Evolutionary conservation across 1,140 invertebrate species (phyloP).

Genomic region (Leptinotarsa lineolata): DNA sequence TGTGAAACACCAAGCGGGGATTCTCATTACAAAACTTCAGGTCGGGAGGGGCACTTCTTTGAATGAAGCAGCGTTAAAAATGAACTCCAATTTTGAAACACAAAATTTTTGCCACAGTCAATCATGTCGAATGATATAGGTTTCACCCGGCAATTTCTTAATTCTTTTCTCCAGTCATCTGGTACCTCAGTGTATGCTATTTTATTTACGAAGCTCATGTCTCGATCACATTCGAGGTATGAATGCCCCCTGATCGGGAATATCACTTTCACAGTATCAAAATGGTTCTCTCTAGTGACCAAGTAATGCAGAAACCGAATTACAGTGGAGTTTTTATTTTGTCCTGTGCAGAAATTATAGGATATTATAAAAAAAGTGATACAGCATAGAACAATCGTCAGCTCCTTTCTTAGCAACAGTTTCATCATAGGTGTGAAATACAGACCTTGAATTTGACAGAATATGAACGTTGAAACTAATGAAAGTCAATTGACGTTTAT

Average conservation of each 20-base stretch:
- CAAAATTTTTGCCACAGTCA: too few relatives aligned
- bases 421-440: conserved; percentile 29
- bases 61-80: too few relatives aligned
- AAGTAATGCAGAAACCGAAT: conserved; percentile 36
- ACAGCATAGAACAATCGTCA: conserved; percentile 23
- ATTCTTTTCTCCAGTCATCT: too few relatives aligned
- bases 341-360: conserved; percentile 32
- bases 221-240: too few relatives aligned
- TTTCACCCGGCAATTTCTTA: too few relatives aligned
- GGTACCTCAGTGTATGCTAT: too few relatives aligned
- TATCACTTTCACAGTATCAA: conserved; percentile 25
- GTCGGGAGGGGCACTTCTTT: too few relatives aligned
- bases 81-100: too few relatives aligned
- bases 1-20: conserved; percentile 18
- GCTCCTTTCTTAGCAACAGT: conserved; percentile 2
- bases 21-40: conserved; percentile 26
- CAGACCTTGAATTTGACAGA: conserved; percentile 13
- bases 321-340: conserved; percentile 37
- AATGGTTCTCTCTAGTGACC: conserved; percentile 19
- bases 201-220: too few relatives aligned
- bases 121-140: too few relatives aligned
- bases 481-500: conserved; percentile 29
- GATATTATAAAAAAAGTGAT: conserved; percentile 24
- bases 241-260: too few relatives aligned
- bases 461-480: conserved; percentile 35